Percentiles rank a stretch among this genome's conserved stretches.
Conservation (phyloP, 2,113 vertebrate genomes). For the human region DNA sequence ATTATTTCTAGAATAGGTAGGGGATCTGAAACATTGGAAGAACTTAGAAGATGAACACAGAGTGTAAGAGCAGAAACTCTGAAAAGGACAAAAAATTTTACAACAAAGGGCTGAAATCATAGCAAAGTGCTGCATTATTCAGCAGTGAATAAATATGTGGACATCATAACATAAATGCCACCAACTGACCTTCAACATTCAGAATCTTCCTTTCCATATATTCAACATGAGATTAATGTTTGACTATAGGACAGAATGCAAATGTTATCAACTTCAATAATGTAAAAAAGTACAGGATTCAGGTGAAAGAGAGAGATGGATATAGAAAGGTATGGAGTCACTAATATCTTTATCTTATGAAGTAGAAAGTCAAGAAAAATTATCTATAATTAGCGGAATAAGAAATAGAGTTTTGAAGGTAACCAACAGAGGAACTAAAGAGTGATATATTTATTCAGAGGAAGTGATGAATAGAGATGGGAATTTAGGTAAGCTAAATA, state of each 20-base stretch:
- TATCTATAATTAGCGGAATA: slow-evolving; percentile 47
- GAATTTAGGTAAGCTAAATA: not conserved
- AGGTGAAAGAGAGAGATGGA: not conserved
- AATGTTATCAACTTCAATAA: not conserved
- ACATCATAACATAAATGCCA: not conserved
- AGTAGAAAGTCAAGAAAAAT: slow-evolving; percentile 23
- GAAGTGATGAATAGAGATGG: slow-evolving; percentile 7
- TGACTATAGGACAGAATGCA: not conserved
- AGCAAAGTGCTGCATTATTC: not conserved
- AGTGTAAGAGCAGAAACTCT: not conserved
- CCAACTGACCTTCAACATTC: not conserved
- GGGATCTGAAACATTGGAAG: not conserved
- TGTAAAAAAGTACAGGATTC: not conserved
- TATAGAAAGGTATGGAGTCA: not conserved
- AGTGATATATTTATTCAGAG: slow-evolving; percentile 45
- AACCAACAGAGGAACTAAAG: slow-evolving; percentile 49
- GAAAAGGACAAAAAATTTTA: not conserved
- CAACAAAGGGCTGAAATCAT: not conserved
- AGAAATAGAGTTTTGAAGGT: slow-evolving; percentile 41
- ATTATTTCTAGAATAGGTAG: not conserved
- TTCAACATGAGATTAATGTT: not conserved
- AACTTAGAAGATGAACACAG: not conserved
- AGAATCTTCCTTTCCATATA: not conserved
- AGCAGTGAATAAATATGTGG: not conserved
- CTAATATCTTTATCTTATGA: not conserved